Evolutionary conservation across 2,113 vertebrate species (phyloP).

Genomic region (Sardina pilchardus): DNA sequence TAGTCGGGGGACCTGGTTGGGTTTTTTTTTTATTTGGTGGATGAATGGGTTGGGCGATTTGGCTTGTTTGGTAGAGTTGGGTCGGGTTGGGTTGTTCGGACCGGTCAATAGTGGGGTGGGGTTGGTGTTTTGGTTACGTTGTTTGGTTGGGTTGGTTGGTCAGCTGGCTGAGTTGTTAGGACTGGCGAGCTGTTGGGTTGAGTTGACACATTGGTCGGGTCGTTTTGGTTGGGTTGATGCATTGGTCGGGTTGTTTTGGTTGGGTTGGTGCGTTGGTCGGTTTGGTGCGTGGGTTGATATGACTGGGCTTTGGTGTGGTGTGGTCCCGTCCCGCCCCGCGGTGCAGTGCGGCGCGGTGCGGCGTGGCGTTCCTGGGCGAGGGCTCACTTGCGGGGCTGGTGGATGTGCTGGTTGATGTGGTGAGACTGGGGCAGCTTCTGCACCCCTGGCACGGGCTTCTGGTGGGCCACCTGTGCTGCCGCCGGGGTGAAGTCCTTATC

Average conservation of each 20-base stretch:
- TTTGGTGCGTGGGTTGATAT: constrained; percentile 32
- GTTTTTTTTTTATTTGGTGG: no score
- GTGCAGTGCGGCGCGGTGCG: constrained; percentile 41
- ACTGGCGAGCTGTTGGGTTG: not conserved
- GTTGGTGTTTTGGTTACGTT: constrained; percentile 2
- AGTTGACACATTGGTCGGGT: no score
- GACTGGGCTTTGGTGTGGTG: constrained; percentile 48
- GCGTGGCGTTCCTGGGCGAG: constrained; percentile 3
- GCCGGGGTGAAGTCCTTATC: constrained; percentile 98
- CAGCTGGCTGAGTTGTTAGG: not conserved
- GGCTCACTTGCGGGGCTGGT: constrained; percentile 96
- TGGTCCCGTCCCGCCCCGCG: constrained; percentile 53
- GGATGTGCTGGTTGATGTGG: constrained; percentile 89
- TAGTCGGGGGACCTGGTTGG: not conserved
- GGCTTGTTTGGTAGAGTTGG: no score
- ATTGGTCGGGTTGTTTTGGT: not conserved
- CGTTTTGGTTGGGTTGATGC: not conserved
- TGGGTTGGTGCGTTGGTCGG: not conserved
- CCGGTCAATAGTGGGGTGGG: no score
- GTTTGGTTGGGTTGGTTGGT: not conserved
- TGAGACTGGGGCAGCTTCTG: constrained; percentile 81
- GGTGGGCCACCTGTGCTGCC: constrained; percentile 96
- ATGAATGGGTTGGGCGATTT: no score
- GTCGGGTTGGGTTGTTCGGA: no score
- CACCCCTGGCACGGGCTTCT: constrained; percentile 92